Percentiles rank a stretch among this genome's conserved stretches.
phyloP scores from a whole-genome alignment of 2,797 vertebrate genomes.

The Myiotriccus ornatus region DNA sequence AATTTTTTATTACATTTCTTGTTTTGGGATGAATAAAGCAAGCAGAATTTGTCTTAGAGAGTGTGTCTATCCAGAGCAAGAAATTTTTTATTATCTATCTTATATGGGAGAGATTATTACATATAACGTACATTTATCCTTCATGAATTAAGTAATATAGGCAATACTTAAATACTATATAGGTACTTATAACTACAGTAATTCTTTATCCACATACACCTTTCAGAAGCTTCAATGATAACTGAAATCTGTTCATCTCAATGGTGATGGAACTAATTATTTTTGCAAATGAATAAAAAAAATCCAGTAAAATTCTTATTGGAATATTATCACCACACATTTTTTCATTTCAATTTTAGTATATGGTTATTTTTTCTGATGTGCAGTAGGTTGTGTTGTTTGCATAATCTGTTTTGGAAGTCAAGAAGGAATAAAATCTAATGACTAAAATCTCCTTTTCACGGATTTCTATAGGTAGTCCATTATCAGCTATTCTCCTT shows the following conservation, averaged over 20 bases:
- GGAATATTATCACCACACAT: not conserved
- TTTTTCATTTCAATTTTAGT: not conserved
- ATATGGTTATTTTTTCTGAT: conserved; percentile 22
- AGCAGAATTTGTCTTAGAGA: not conserved
- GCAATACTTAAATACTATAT: not conserved
- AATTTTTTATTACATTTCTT: not conserved
- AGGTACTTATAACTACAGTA: not conserved
- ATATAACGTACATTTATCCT: not conserved
- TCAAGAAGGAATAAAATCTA: conserved; percentile 5
- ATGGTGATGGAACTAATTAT: not conserved
- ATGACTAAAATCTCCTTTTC: not conserved
- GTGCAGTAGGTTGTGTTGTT: not conserved
- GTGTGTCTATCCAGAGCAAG: not conserved
- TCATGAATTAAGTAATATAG: not conserved
- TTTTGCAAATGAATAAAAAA: not conserved
- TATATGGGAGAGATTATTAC: not conserved
- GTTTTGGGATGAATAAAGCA: not conserved
- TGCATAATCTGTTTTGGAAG: not conserved
- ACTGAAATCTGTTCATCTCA: not conserved
- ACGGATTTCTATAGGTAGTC: not conserved
- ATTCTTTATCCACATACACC: not conserved
- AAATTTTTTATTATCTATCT: not conserved
- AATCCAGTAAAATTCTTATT: not conserved
- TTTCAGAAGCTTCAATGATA: not conserved
- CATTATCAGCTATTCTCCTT: conserved; percentile 36